A percentile compares a stretch with the other conserved stretches of the same genome.
These are phyloP conservation scores for Aegithalos caudatus DNA, from an alignment of 2,113 vertebrate genomes.

Conservation along the genomic window DNA sequence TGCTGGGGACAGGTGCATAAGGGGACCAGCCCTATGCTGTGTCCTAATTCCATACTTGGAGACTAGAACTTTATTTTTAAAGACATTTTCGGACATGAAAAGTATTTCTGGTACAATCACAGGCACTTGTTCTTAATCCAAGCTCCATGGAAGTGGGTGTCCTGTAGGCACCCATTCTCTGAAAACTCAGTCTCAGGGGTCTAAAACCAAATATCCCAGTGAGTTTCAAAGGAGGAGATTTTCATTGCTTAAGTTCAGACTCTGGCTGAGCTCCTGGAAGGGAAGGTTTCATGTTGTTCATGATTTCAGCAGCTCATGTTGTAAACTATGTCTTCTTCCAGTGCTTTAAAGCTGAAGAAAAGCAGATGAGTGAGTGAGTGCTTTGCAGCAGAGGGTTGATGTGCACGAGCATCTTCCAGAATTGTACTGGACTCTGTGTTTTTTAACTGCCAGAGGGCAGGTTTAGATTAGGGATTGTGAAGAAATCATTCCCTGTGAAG, in stretches of 20 bases:
- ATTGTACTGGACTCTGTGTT: background rate
- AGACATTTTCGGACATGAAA: background rate
- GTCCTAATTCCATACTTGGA: background rate
- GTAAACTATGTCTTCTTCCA: background rate
- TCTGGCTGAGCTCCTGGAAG: background rate
- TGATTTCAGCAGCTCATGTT: background rate
- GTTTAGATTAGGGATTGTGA: background rate
- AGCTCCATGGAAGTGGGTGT: background rate
- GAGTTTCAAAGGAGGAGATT: background rate
- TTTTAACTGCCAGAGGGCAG: background rate
- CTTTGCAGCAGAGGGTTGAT: background rate
- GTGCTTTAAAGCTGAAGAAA: background rate
- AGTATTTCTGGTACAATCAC: background rate
- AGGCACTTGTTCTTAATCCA: background rate
- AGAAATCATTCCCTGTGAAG: background rate
- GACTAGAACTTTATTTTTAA: background rate
- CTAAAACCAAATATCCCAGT: background rate
- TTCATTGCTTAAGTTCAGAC: background rate
- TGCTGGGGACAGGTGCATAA: background rate
- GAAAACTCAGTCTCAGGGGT: background rate
- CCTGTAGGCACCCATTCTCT: background rate
- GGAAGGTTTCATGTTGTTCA: background rate
- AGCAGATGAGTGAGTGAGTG: background rate
- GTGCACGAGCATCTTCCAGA: background rate
- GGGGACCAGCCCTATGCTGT: background rate